Conservation (phyloP, 2,113 vertebrate genomes). For the Menidia beryllina region DNA sequence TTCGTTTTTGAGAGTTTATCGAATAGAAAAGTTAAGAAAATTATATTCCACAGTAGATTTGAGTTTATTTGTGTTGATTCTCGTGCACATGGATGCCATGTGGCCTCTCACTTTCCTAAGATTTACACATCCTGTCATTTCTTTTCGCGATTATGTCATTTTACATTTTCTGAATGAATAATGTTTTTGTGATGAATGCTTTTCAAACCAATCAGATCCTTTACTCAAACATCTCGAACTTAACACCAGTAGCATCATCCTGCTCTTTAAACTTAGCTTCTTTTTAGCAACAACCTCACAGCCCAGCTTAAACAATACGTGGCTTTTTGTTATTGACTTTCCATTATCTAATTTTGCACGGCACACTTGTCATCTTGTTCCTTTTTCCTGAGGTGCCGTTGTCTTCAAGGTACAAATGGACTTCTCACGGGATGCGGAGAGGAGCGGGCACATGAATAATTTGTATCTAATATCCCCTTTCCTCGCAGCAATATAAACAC, state of each 20-base stretch:
- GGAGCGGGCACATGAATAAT: constrained; percentile 73
- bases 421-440: constrained; percentile 49
- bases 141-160: too few species aligned
- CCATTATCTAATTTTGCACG: constrained; percentile 6
- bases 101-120: too few species aligned
- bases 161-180: too few species aligned
- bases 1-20: too few species aligned
- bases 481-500: constrained; percentile 70
- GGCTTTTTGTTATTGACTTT: background rate
- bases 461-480: constrained; percentile 73
- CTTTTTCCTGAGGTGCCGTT: constrained; percentile 27
- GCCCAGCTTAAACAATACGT: background rate
- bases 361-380: constrained; percentile 5
- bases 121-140: too few species aligned
- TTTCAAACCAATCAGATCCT: background rate
- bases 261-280: too few species aligned
- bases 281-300: constrained; percentile 9
- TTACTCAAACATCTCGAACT: background rate
- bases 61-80: too few species aligned
- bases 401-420: constrained; percentile 59
- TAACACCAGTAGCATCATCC: too few species aligned
- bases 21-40: too few species aligned
- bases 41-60: too few species aligned
- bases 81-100: too few species aligned
- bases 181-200: too few species aligned